Conservation (phyloP, 2,113 vertebrate genomes). For the Gyps fulvus region DNA sequence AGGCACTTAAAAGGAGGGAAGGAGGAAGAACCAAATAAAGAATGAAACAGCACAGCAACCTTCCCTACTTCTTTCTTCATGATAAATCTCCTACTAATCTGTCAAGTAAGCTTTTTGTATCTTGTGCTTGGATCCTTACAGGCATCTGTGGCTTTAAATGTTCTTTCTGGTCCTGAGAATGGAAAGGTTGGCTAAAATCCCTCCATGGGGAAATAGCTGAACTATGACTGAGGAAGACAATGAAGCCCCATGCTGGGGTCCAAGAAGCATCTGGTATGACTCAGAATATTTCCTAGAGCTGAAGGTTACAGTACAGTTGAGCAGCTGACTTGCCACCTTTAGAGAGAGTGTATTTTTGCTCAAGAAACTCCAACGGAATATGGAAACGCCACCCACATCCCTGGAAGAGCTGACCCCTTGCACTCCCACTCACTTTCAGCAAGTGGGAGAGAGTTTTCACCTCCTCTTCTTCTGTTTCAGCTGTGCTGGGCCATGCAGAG, state of each 20-base stretch:
- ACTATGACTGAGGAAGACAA: conserved; percentile 43
- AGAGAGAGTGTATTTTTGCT: background rate
- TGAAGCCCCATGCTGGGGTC: background rate
- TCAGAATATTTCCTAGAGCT: conserved; percentile 49
- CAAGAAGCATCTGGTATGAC: conserved; percentile 31
- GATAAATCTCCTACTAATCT: background rate
- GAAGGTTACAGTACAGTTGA: background rate
- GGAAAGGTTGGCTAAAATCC: conserved; percentile 15
- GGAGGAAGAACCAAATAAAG: background rate
- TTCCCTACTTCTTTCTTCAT: background rate
- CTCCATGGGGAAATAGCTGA: background rate
- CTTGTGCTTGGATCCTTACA: background rate
- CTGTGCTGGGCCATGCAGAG: background rate
- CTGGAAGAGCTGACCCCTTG: background rate
- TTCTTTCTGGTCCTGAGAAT: background rate
- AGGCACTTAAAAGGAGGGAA: background rate
- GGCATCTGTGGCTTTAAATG: background rate
- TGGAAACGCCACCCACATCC: background rate
- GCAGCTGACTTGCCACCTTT: background rate
- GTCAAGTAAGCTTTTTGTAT: background rate
- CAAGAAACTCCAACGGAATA: background rate
- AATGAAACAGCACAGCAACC: background rate
- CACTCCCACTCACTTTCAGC: background rate
- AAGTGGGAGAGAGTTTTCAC: background rate
- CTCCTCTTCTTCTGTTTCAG: background rate